Percentiles rank a stretch among this genome's conserved stretches.
Evolutionary conservation across 92 coral and sea anemone species (phyloP).

Genomic region (Parazoanthus swiftii): DNA sequence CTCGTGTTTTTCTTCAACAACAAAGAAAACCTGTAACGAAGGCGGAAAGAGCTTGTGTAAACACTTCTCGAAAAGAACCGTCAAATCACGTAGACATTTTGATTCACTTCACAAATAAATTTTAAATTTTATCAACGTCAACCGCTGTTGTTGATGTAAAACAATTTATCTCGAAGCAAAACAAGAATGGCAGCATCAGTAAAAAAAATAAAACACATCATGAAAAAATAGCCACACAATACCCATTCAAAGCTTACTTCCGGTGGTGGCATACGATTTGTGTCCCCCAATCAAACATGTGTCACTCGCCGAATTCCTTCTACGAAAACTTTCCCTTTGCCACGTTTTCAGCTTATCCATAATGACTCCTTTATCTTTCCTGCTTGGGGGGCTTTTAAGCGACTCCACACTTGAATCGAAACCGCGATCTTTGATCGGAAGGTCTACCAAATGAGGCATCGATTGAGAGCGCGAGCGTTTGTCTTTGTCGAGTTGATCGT

Average conservation of each 20-base stretch:
- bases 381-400: conserved; percentile 49
- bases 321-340: conserved; percentile 52
- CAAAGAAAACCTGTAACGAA: background rate
- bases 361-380: conserved; percentile 57
- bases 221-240: background rate
- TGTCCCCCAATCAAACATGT: conserved; percentile 37
- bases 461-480: conserved; percentile 58
- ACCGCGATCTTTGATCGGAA: conserved; percentile 58
- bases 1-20: background rate
- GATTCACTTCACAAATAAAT: conserved; percentile 29
- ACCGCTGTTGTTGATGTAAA: background rate
- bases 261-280: conserved; percentile 40
- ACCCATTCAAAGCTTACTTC: conserved; percentile 32
- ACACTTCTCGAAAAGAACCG: background rate
- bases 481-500: conserved; percentile 6
- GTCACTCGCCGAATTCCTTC: conserved; percentile 51
- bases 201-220: background rate
- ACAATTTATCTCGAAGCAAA: conserved; percentile 2
- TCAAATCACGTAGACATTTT: conserved; percentile 26
- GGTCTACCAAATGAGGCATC: conserved; percentile 55
- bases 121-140: background rate
- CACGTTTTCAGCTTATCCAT: conserved; percentile 64
- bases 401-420: conserved; percentile 80
- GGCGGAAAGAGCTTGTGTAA: conserved; percentile 18
- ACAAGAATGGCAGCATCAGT: background rate